A percentile compares a stretch with the other conserved stretches of the same genome.
phyloP scores from a whole-genome alignment of 1,140 invertebrate genomes.

The Anthonomus grandis region DNA sequence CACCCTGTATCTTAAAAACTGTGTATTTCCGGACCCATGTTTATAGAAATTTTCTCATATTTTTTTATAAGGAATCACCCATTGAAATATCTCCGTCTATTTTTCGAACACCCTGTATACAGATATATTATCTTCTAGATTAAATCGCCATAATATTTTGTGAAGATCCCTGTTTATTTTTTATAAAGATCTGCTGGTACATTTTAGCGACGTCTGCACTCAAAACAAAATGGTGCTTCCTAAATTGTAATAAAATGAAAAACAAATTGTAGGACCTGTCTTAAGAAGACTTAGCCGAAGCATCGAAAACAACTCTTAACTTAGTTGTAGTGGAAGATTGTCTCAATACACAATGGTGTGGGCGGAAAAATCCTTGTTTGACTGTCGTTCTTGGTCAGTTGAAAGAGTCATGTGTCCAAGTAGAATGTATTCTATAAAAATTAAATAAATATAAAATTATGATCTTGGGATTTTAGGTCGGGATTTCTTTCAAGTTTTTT shows the following conservation, averaged over 20 bases:
- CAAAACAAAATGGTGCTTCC: constrained; percentile 44
- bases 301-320: constrained; percentile 46
- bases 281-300: constrained; percentile 36
- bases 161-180: constrained; percentile 40
- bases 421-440: constrained; percentile 22
- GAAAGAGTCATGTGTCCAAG: constrained; percentile 21
- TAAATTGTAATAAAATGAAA: constrained; percentile 47
- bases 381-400: background rate
- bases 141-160: constrained; percentile 44
- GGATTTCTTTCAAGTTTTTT: constrained; percentile 16
- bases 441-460: constrained; percentile 24
- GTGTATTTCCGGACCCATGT: too few relatives aligned
- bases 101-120: too few relatives aligned
- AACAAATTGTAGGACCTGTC: constrained; percentile 40
- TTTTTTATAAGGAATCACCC: too few relatives aligned
- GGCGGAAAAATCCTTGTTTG: constrained; percentile 1
- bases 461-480: constrained; percentile 15
- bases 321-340: constrained; percentile 11
- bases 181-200: constrained; percentile 44
- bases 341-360: constrained; percentile 17
- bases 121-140: constrained; percentile 30
- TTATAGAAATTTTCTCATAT: too few relatives aligned
- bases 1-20: too few relatives aligned
- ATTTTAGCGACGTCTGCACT: constrained; percentile 48
- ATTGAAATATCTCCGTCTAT: too few relatives aligned